A percentile compares a stretch with the other conserved stretches of the same genome.
These are phyloP conservation scores for Gonocerus acuteangulatus DNA, from an alignment of 2,888 invertebrate genomes.

Conservation along the genomic window DNA sequence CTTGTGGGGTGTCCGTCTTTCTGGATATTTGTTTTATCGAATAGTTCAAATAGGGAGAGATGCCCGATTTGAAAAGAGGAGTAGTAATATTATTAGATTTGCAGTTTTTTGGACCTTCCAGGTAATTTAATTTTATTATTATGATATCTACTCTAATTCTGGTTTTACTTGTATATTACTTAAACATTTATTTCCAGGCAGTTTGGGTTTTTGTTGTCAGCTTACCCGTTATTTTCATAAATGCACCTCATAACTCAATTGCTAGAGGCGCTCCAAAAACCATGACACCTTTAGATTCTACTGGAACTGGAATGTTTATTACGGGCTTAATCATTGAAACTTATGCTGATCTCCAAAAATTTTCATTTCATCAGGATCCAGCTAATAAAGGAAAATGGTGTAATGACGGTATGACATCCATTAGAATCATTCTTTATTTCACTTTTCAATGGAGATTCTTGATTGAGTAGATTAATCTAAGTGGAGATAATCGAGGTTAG, in stretches of 20 bases:
- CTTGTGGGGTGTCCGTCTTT: slow-evolving; percentile 77
- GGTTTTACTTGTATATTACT: neutral
- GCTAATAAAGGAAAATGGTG: slow-evolving; percentile 87
- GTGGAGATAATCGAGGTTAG: no score
- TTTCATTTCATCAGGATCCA: slow-evolving; percentile 80
- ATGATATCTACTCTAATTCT: neutral
- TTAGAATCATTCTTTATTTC: no score
- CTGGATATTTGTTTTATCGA: slow-evolving; percentile 80
- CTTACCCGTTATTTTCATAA: slow-evolving; percentile 83
- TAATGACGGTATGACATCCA: slow-evolving; percentile 60
- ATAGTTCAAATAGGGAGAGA: slow-evolving; percentile 85
- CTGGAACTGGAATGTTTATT: slow-evolving; percentile 77
- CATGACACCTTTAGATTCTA: slow-evolving; percentile 79
- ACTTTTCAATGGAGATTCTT: no score
- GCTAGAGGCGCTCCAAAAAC: slow-evolving; percentile 61
- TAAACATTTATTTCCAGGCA: slow-evolving; percentile 52
- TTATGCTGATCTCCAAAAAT: slow-evolving; percentile 86
- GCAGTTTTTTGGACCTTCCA: slow-evolving; percentile 91
- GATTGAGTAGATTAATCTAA: no score
- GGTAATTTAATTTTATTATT: slow-evolving; percentile 46
- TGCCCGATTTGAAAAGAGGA: slow-evolving; percentile 81
- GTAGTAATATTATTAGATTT: slow-evolving; percentile 76
- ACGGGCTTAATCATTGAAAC: slow-evolving; percentile 79
- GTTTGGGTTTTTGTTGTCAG: slow-evolving; percentile 89
- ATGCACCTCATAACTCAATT: slow-evolving; percentile 71